These are phyloP conservation scores for Druon quercuslanigerum DNA, from an alignment of 1,140 invertebrate species.

Conservation along the genomic window DNA sequence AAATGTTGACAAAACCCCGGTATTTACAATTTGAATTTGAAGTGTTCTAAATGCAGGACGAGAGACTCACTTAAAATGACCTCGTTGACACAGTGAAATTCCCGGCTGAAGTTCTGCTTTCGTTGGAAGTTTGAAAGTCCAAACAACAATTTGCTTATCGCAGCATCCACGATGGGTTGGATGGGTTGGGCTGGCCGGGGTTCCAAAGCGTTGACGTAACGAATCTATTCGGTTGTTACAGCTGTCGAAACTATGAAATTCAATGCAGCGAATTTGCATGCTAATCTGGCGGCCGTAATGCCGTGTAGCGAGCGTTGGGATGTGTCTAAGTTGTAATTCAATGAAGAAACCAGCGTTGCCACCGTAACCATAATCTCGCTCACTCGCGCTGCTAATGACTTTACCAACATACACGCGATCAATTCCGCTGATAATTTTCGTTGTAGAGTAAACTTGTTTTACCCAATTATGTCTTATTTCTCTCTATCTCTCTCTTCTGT, in stretches of 20 bases:
- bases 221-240: constrained; percentile 63
- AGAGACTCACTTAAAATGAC: constrained; percentile 10
- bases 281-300: constrained; percentile 60
- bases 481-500: too few relatives aligned
- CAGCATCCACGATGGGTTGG: constrained; percentile 7
- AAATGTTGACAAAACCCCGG: constrained; percentile 18
- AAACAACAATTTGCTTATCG: constrained; percentile 26
- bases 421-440: constrained; percentile 42
- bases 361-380: constrained; percentile 61
- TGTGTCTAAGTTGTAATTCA: constrained; percentile 66
- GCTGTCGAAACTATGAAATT: constrained; percentile 71
- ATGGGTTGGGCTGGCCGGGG: constrained; percentile 5
- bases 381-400: constrained; percentile 60
- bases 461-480: constrained; percentile 33
- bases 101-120: constrained; percentile 31
- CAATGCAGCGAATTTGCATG: constrained; percentile 68
- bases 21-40: constrained; percentile 7
- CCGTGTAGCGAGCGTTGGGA: constrained; percentile 49
- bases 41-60: constrained; percentile 12
- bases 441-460: constrained; percentile 31
- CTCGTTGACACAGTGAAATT: constrained; percentile 27
- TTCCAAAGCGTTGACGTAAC: constrained; percentile 50
- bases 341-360: constrained; percentile 59
- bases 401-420: constrained; percentile 58
- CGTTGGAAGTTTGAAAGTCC: constrained; percentile 36